Percentiles rank a stretch among this genome's conserved stretches.
phyloP scores from a whole-genome alignment of 1,140 invertebrate species.

The Eurosta solidaginis region DNA sequence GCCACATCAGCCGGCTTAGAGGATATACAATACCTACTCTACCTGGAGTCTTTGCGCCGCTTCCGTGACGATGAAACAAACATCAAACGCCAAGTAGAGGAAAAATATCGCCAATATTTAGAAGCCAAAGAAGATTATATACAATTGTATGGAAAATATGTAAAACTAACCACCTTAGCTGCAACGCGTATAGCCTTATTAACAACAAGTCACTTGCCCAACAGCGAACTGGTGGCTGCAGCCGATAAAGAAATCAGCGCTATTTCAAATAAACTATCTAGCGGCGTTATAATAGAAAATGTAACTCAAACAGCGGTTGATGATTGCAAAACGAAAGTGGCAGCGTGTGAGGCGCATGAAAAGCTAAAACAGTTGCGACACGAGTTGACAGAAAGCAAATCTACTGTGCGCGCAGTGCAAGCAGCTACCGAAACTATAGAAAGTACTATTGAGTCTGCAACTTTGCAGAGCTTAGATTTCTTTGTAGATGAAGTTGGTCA shows the following conservation, averaged over 20 bases:
- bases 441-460: slow-evolving; percentile 39
- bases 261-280: slow-evolving; percentile 32
- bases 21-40: slow-evolving; percentile 44
- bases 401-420: slow-evolving; percentile 10
- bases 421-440: slow-evolving; percentile 38
- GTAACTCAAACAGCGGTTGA: slow-evolving; percentile 27
- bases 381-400: slow-evolving; percentile 38
- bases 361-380: slow-evolving; percentile 21
- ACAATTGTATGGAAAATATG: slow-evolving; percentile 32
- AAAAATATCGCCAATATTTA: slow-evolving; percentile 39
- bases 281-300: slow-evolving; percentile 23
- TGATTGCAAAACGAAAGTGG: slow-evolving; percentile 26
- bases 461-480: slow-evolving; percentile 39
- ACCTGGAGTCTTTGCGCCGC: slow-evolving; percentile 46
- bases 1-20: slow-evolving; percentile 19
- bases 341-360: background rate
- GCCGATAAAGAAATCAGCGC: background rate
- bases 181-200: slow-evolving; percentile 31
- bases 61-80: slow-evolving; percentile 41
- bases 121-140: slow-evolving; percentile 44
- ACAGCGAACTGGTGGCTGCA: background rate
- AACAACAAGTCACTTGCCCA: background rate
- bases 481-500: slow-evolving; percentile 13
- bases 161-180: slow-evolving; percentile 34
- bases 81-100: slow-evolving; percentile 46